Evolutionary conservation across 2,888 invertebrate species (phyloP).

Genomic region (Xestia sexstrigata): DNA sequence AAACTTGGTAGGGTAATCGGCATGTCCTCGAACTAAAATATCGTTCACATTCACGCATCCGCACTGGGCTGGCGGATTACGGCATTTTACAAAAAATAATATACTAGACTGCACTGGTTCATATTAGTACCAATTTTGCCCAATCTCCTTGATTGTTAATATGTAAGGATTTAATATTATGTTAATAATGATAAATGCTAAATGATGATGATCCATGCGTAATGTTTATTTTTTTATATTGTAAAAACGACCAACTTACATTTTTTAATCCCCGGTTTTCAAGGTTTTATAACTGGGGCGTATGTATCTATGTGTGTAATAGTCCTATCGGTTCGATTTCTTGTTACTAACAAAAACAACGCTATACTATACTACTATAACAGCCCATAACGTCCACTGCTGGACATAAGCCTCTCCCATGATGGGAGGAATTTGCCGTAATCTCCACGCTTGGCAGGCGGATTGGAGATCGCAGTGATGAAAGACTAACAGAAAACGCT

Average conservation of each 20-base stretch:
- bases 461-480: too few relatives aligned
- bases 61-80: neutral
- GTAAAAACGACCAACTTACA: neutral
- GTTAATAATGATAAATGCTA: neutral
- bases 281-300: neutral
- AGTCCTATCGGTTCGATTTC: neutral
- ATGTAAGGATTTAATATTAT: slow-evolving; percentile 8
- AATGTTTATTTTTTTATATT: neutral
- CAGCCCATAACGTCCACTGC: too few relatives aligned
- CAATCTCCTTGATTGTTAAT: slow-evolving; percentile 39
- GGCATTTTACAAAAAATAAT: neutral
- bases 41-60: neutral
- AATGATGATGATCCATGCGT: slow-evolving; percentile 32
- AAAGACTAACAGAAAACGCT: too few relatives aligned
- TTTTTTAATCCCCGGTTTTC: neutral
- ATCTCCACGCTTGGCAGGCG: too few relatives aligned
- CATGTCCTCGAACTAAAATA: neutral
- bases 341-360: neutral
- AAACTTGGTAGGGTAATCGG: neutral
- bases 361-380: too few relatives aligned
- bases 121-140: slow-evolving; percentile 47
- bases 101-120: slow-evolving; percentile 21
- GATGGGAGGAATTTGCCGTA: too few relatives aligned
- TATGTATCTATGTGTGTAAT: neutral
- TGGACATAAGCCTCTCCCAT: too few relatives aligned